phyloP scores from a whole-genome alignment of 2,113 vertebrate genomes.

The Tricholaema leucomelas region DNA sequence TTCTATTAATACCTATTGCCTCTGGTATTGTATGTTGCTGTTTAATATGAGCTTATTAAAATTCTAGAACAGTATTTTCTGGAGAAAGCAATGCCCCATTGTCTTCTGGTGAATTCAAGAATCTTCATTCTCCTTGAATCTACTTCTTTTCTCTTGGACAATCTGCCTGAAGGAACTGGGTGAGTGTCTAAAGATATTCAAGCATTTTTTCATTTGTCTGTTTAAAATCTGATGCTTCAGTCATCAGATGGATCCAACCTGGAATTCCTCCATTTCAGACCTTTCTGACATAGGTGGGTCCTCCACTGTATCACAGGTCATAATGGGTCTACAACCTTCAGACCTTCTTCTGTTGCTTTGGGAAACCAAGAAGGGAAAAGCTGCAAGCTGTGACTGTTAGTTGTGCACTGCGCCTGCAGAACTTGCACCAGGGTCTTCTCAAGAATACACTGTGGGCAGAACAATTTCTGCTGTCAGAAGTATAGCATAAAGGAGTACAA shows the following conservation, averaged over 20 bases:
- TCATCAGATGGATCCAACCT: not conserved
- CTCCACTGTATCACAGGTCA: not conserved
- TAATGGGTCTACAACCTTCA: fast-evolving
- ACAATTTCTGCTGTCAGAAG: not conserved
- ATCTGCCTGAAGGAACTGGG: not conserved
- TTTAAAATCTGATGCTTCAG: not conserved
- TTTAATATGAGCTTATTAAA: not conserved
- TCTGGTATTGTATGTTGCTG: not conserved
- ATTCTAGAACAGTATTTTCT: not conserved
- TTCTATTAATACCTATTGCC: not conserved
- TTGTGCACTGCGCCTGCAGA: not conserved
- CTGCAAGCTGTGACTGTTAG: fast-evolving
- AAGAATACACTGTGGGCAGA: not conserved
- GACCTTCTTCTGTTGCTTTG: not conserved
- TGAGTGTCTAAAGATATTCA: not conserved
- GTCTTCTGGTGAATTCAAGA: not conserved
- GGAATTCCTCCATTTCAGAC: not conserved
- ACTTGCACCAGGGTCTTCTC: not conserved
- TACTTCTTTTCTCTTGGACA: not conserved
- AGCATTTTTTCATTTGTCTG: not conserved
- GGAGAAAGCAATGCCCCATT: not conserved
- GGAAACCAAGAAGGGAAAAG: not conserved
- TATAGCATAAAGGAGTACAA: not conserved
- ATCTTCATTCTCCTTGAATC: not conserved
- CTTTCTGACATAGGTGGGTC: not conserved